Percentiles rank a stretch among this genome's conserved stretches.
Conservation (phyloP, 2,888 invertebrate genomes). For the Drosophila prolongata region DNA sequence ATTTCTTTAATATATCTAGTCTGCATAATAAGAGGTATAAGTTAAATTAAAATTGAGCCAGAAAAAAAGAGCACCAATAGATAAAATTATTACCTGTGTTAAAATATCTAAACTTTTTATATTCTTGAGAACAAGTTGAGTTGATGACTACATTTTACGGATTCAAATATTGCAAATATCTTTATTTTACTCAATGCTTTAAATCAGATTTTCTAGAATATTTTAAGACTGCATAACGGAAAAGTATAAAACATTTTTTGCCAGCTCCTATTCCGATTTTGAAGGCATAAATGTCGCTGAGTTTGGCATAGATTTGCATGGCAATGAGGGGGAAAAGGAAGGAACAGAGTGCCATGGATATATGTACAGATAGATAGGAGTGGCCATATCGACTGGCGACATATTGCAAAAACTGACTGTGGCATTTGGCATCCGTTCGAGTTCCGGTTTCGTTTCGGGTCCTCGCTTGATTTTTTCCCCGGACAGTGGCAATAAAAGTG, state of each 20-base stretch:
- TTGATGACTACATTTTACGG: too few species aligned
- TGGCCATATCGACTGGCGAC: slow-evolving; percentile 64
- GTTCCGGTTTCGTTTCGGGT: slow-evolving; percentile 45
- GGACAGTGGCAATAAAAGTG: slow-evolving; percentile 70
- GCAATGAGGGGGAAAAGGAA: slow-evolving; percentile 45
- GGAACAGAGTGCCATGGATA: slow-evolving; percentile 1
- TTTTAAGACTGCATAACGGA: slow-evolving; percentile 17
- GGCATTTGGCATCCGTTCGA: slow-evolving; percentile 42
- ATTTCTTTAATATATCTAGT: background rate
- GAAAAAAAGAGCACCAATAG: too few species aligned
- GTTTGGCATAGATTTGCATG: slow-evolving; percentile 77
- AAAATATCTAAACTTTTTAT: too few species aligned
- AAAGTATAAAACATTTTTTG: slow-evolving; percentile 61
- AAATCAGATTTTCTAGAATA: slow-evolving; percentile 41
- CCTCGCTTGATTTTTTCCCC: slow-evolving; percentile 48
- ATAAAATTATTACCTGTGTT: too few species aligned
- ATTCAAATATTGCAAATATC: too few species aligned
- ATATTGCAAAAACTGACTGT: slow-evolving; percentile 60
- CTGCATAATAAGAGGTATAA: too few species aligned
- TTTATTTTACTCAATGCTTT: slow-evolving; percentile 12
- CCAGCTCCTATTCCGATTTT: slow-evolving; percentile 27
- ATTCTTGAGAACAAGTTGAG: too few species aligned
- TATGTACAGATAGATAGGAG: background rate
- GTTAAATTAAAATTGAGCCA: too few species aligned
- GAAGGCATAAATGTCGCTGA: slow-evolving; percentile 69